Evolutionary conservation across 1,140 invertebrate species (phyloP), one percentile per base, ranked within the genome.

Genomic region (Apocrypta bakeri): DNA sequence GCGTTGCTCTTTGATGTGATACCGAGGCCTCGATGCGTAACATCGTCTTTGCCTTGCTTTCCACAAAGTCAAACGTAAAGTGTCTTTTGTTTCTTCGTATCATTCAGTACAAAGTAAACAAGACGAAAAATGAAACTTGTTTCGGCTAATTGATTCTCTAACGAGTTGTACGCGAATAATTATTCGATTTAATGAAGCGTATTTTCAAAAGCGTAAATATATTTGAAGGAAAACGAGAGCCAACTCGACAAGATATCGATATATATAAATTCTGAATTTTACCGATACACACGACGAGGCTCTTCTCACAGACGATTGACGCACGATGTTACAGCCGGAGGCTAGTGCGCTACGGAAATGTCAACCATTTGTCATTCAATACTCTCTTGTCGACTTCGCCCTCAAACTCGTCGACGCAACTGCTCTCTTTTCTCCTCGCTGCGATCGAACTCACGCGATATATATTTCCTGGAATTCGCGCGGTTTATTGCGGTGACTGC

Each of bases 361-460:
- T 71, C 66, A 73, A 63, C 48, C 68, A 82, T 82, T 82, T 82
- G 75, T 82, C 81, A 82, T 73, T 78, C 81, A 63, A 76, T 73
- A 77, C 27, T 37, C 2, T 21, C 33, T 37, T 61, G 21, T 84
- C 40, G 63, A 27, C 71, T 40, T 63, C 75, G 29, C 1, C 42
- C 69, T 40, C 40, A 27, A 2, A n/a, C 68, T 74, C 29, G 24
- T 14, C 25, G 2, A 24, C 29, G 37, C 33, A 24, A 12, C 79
- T 25, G 11, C 29, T 73, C 29, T 66, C 48, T 12, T 66, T 64
- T 66, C 25, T 68, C 37, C 31, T n/a, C 61, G 24, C 17, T 66
- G 29, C 27, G 69, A n/a, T 31, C 29, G 29, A 71, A 37, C 73
- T 48, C 69, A n/a, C 63, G 24, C 63, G 24, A 29, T 66, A 25